Base-by-base conservation (phyloP, 1,140 invertebrate genomes). In the Sinella curviseta region DNA sequence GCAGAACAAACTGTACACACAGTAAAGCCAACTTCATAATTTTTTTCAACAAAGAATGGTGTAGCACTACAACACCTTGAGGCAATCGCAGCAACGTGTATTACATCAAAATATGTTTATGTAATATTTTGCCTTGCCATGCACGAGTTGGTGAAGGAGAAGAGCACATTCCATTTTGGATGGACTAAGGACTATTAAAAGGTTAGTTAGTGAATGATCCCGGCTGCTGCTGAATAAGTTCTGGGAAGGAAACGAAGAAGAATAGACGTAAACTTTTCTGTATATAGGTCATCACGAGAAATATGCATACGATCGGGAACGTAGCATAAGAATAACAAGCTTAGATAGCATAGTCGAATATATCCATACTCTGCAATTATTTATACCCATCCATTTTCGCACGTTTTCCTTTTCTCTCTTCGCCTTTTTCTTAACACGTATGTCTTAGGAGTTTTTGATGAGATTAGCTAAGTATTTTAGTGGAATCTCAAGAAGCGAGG, bases 381-480 rank as follows among this genome's bases (percentile, higher is more conserved):
- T 60, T 60, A 60, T 60, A 26, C 57, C 4, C 57, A n/a, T 60
- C 24, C 57, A 60, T 60, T 26, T 48, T 48, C 57, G 12, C 57
- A 60, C 57, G 57, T 60, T 16, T n/a, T 60, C 57, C 8, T 60
- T 12, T 60, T 16, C 57, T 60, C 4, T 60, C 57, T 26, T 14
- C 57, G 24, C 12, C 24, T 20, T 48, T 20, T 20, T 20, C 39
- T 48, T 48, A 16, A 60, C 57, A 12, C 57, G 24, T 60, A 60
- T 60, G 24, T 60, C 57, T 60, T 60, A 16, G 24, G 24, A 60
- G 57, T 60, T 60, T 60, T 26, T 60, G 57, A 60, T 60, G 57
- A 60, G 57, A 60, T 60, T 60, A 60, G 57, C 14, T 60, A 60
- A 60, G 57, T 4, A 60, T 48, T 48, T 48, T 48, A 4, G 39